Percentiles rank a stretch among this genome's conserved stretches.
Conservation (phyloP, 2,888 invertebrate species). For the Polydesmus complanatus region DNA sequence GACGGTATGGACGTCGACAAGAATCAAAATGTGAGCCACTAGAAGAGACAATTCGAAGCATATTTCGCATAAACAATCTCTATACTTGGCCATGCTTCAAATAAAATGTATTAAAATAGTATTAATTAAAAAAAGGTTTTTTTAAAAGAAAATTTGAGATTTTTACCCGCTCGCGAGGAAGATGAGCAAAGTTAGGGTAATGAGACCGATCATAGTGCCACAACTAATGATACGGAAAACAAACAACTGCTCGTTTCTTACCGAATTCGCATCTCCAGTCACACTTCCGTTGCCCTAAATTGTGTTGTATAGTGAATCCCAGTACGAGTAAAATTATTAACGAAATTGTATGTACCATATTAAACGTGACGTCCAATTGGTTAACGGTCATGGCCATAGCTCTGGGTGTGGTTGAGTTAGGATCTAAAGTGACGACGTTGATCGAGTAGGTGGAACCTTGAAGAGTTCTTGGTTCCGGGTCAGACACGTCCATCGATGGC, state of each 20-base stretch:
- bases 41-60: conserved; percentile 9
- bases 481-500: not conserved
- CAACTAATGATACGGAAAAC: conserved; percentile 12
- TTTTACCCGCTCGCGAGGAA: conserved; percentile 6
- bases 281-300: not conserved
- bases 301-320: too few species aligned
- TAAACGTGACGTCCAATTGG: not conserved
- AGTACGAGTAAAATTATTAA: too few species aligned
- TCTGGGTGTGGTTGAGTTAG: not conserved
- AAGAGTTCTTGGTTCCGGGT: not conserved
- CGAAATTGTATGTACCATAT: not conserved
- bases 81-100: conserved; percentile 9
- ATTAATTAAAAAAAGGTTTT: not conserved
- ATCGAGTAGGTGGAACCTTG: not conserved
- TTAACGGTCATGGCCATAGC: not conserved
- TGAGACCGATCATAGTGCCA: not conserved
- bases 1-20: not conserved
- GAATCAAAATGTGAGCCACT: conserved; percentile 11
- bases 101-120: not conserved
- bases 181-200: conserved; percentile 1
- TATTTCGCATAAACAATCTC: conserved; percentile 5
- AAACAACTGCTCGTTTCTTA: not conserved
- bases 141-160: not conserved
- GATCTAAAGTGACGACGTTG: not conserved
- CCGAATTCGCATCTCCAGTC: not conserved